phyloP scores from a whole-genome alignment of 2,888 invertebrate species.

The Synanthedon vespiformis region DNA sequence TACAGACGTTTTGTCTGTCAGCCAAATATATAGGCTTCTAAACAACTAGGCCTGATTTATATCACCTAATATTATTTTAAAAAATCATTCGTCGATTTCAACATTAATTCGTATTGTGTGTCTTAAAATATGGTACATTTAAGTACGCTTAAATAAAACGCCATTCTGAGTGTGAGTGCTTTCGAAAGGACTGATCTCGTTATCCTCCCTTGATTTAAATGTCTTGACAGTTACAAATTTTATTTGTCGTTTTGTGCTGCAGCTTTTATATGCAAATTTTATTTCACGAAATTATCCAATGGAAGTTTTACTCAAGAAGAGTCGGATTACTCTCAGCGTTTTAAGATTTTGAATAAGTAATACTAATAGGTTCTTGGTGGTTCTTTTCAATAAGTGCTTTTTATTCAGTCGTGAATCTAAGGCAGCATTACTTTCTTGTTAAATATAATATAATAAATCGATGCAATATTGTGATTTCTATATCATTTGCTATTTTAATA shows the following conservation, averaged over 20 bases:
- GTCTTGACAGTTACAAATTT: slow-evolving; percentile 61
- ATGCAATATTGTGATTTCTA: too few relatives aligned
- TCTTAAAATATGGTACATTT: background rate
- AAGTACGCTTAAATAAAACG: slow-evolving; percentile 47
- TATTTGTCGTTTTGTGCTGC: slow-evolving; percentile 45
- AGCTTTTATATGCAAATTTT: slow-evolving; percentile 53
- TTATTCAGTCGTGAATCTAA: background rate
- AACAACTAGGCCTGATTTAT: too few relatives aligned
- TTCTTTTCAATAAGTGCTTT: background rate
- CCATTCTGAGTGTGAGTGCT: slow-evolving; percentile 26
- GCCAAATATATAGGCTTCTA: too few relatives aligned
- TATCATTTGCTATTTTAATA: too few relatives aligned
- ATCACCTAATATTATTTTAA: too few relatives aligned
- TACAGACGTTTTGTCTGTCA: too few relatives aligned
- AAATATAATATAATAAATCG: too few relatives aligned
- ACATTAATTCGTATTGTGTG: background rate
- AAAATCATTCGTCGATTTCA: background rate
- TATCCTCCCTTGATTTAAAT: slow-evolving; percentile 53
- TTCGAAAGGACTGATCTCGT: slow-evolving; percentile 43
- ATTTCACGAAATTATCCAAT: slow-evolving; percentile 39
- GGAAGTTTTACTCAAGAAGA: slow-evolving; percentile 35
- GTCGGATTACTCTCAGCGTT: slow-evolving; percentile 40
- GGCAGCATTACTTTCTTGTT: too few relatives aligned
- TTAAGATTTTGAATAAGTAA: slow-evolving; percentile 17
- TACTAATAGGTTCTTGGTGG: background rate